Evolutionary conservation across 2,888 invertebrate species (phyloP).

Genomic region (Agrotis exclamationis): DNA sequence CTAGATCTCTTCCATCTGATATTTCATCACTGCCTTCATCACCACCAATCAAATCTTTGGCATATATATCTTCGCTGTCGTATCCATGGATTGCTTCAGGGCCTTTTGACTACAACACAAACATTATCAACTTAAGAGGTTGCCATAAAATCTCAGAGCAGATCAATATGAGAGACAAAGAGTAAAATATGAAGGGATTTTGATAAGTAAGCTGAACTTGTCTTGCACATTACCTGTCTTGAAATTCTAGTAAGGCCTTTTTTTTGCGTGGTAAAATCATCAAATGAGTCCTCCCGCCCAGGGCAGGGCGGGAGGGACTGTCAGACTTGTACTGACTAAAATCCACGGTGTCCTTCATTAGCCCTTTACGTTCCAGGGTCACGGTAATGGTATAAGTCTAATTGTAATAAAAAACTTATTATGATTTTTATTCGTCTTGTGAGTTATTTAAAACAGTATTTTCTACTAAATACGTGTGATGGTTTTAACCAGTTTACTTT

Average conservation of each 20-base stretch:
- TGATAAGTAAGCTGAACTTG: background rate
- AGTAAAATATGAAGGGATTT: background rate
- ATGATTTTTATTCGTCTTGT: background rate
- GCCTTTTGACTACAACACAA: slow-evolving; percentile 31
- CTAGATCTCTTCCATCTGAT: slow-evolving; percentile 19
- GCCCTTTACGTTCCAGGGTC: too few species aligned
- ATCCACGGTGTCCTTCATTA: too few species aligned
- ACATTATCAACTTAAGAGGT: background rate
- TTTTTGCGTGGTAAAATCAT: too few species aligned
- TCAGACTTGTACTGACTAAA: too few species aligned
- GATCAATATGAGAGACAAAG: background rate
- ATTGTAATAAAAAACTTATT: too few species aligned
- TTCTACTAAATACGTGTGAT: background rate
- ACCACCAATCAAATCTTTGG: slow-evolving; percentile 27
- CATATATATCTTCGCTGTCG: slow-evolving; percentile 29
- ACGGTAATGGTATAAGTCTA: too few species aligned
- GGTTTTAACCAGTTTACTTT: background rate
- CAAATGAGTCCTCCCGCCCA: too few species aligned
- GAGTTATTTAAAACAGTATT: background rate
- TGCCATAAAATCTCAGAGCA: too few species aligned
- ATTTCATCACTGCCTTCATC: slow-evolving; percentile 23
- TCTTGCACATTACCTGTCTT: too few species aligned
- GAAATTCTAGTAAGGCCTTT: too few species aligned
- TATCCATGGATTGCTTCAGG: slow-evolving; percentile 7
- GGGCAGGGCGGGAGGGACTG: too few species aligned